phyloP scores from a whole-genome alignment of 2,113 vertebrate species.

The Cyphomyrus plagiostoma region DNA sequence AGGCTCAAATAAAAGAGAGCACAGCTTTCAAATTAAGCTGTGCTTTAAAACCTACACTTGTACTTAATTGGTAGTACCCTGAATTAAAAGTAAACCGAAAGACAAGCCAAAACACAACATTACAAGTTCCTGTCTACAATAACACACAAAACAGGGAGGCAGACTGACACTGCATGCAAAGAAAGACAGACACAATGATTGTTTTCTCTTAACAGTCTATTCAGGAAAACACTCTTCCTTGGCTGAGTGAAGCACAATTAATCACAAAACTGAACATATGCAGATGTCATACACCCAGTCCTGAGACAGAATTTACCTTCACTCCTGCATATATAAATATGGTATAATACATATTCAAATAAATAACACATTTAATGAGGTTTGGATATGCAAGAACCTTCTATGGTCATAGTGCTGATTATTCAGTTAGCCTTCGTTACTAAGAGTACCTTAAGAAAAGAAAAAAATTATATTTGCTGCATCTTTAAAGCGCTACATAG shows the following conservation, averaged over 20 bases:
- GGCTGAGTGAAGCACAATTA: slow-evolving; percentile 24
- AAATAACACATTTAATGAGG: slow-evolving; percentile 18
- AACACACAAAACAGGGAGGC: not conserved
- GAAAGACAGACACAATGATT: not conserved
- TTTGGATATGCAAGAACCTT: slow-evolving; percentile 5
- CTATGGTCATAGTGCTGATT: slow-evolving; percentile 5
- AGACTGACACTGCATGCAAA: not conserved
- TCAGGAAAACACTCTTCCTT: slow-evolving; percentile 23
- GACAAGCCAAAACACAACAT: not conserved
- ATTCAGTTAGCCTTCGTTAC: slow-evolving; percentile 14
- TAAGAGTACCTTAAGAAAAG: slow-evolving; percentile 11
- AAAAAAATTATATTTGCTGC: not conserved
- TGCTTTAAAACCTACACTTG: not conserved
- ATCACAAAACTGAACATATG: not conserved
- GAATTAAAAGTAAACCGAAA: not conserved
- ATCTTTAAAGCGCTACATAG: not conserved
- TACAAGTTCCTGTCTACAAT: not conserved
- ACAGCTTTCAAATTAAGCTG: not conserved
- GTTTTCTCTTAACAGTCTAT: slow-evolving; percentile 26
- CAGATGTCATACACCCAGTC: slow-evolving; percentile 18
- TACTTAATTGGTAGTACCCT: not conserved
- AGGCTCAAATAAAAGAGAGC: not conserved
- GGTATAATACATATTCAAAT: slow-evolving; percentile 17
- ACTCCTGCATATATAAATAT: slow-evolving; percentile 22
- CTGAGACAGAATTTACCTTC: slow-evolving; percentile 20